These are phyloP conservation scores for Oreochromis mossambicus DNA, from an alignment of 2,797 vertebrate species.

Conservation along the genomic window DNA sequence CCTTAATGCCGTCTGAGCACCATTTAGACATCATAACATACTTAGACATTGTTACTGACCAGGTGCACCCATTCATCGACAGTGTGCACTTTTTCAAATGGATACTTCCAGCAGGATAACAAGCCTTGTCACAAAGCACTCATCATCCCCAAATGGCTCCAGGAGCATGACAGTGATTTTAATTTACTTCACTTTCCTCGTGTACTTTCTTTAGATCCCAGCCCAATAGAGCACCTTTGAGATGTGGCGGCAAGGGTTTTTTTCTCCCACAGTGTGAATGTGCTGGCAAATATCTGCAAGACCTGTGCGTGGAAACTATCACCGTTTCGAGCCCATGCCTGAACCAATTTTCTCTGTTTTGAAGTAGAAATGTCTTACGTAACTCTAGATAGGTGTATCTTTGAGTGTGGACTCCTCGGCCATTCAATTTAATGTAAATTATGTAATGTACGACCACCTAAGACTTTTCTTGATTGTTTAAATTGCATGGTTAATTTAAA, in stretches of 20 bases:
- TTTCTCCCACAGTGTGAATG: slow-evolving; percentile 18
- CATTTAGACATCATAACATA: not conserved
- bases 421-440: not conserved
- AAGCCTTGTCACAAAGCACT: slow-evolving; percentile 34
- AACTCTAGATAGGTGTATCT: not conserved
- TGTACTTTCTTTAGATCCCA: slow-evolving; percentile 11
- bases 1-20: not conserved
- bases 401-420: not conserved
- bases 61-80: slow-evolving; percentile 25
- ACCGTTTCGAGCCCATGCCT: not conserved
- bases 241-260: not conserved
- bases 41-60: slow-evolving; percentile 17
- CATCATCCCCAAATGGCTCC: slow-evolving; percentile 27
- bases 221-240: slow-evolving; percentile 20
- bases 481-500: slow-evolving; percentile 25
- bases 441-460: not conserved
- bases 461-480: not conserved
- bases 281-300: slow-evolving; percentile 11
- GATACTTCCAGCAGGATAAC: slow-evolving; percentile 30
- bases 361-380: not conserved
- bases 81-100: slow-evolving; percentile 19
- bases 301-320: slow-evolving; percentile 1
- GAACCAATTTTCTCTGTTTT: not conserved
- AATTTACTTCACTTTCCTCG: slow-evolving; percentile 17
- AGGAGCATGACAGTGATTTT: slow-evolving; percentile 50